These are phyloP conservation scores for Homarus americanus DNA, from an alignment of 1,140 invertebrate genomes.

Conservation along the genomic window DNA sequence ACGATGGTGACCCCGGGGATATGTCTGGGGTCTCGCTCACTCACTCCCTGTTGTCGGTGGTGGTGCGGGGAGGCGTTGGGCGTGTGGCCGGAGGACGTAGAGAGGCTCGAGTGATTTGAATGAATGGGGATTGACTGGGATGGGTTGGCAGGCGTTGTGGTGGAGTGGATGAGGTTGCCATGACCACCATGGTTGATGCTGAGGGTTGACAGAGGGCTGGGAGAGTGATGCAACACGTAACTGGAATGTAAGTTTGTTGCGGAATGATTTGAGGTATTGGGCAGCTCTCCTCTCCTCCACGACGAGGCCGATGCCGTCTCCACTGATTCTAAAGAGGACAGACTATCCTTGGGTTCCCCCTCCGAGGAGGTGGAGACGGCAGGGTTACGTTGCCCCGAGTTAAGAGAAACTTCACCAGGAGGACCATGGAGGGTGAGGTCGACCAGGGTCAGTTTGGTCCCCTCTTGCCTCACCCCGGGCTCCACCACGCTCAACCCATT, in stretches of 20 bases:
- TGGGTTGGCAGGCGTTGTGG: background rate
- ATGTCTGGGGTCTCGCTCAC: slow-evolving; percentile 35
- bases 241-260: slow-evolving; percentile 31
- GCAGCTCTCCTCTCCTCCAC: slow-evolving; percentile 54
- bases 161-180: slow-evolving; percentile 12
- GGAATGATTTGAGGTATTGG: slow-evolving; percentile 33
- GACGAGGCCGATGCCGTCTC: slow-evolving; percentile 65
- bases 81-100: slow-evolving; percentile 17
- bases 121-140: slow-evolving; percentile 2
- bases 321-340: slow-evolving; percentile 57
- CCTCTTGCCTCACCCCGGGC: slow-evolving; percentile 22
- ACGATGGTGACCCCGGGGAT: slow-evolving; percentile 57
- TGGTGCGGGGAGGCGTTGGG: slow-evolving; percentile 46
- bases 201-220: background rate
- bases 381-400: slow-evolving; percentile 14
- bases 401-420: slow-evolving; percentile 10
- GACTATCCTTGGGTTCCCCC: slow-evolving; percentile 53
- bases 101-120: slow-evolving; percentile 13
- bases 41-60: slow-evolving; percentile 26
- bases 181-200: slow-evolving; percentile 23
- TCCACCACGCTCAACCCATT: slow-evolving; percentile 44
- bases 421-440: slow-evolving; percentile 47
- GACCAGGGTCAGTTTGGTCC: slow-evolving; percentile 53
- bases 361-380: slow-evolving; percentile 56
- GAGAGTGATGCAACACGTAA: slow-evolving; percentile 39